Conservation (phyloP, 2,888 invertebrate genomes). For the Nymphalis polychloros region DNA sequence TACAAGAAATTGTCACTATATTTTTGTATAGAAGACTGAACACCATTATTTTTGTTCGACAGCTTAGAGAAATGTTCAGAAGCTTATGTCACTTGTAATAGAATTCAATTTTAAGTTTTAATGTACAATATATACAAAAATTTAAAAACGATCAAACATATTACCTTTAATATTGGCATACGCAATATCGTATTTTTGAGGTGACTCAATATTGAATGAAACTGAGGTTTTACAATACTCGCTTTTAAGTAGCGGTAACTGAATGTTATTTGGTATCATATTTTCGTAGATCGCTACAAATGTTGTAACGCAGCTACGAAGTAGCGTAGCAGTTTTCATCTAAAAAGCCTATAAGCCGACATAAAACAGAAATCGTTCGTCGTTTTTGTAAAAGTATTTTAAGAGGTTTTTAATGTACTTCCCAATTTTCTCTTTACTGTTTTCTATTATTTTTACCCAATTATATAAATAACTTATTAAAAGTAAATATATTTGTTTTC, state of each 20-base stretch:
- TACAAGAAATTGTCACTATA: slow-evolving; percentile 77
- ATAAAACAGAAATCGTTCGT: slow-evolving; percentile 23
- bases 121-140: not conserved
- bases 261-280: slow-evolving; percentile 9
- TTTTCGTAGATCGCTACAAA: slow-evolving; percentile 28
- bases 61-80: slow-evolving; percentile 12
- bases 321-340: slow-evolving; percentile 32
- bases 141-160: not conserved
- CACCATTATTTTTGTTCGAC: slow-evolving; percentile 37
- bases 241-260: slow-evolving; percentile 9
- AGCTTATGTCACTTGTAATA: slow-evolving; percentile 6
- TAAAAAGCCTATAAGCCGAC: slow-evolving; percentile 32
- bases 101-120: not conserved
- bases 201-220: not conserved
- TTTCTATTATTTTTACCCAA: not conserved
- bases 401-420: not conserved
- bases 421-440: not conserved
- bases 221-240: not conserved
- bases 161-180: not conserved
- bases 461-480: not conserved
- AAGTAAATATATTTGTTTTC: too few species aligned
- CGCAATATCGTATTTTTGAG: slow-evolving; percentile 6
- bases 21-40: slow-evolving; percentile 52
- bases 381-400: not conserved
- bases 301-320: slow-evolving; percentile 26